Conservation (phyloP, 2,888 invertebrate species). For the Ophion slaviceki region DNA sequence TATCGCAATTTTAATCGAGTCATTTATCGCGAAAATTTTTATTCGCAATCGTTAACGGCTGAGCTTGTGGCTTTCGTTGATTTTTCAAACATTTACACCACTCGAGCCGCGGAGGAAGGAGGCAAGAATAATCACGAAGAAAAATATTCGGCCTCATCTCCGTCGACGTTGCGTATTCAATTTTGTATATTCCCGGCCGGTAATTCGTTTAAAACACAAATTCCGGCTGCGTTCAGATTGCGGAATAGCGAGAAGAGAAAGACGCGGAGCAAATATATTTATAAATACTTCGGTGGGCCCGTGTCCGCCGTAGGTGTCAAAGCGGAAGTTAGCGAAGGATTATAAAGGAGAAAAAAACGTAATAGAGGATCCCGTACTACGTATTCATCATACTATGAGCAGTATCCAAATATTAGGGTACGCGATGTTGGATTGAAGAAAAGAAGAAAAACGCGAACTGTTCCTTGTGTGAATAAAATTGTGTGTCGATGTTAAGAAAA, state of each 20-base stretch:
- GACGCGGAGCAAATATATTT: conserved; percentile 21
- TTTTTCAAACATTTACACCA: conserved; percentile 2
- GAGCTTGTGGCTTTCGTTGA: conserved; percentile 4
- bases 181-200: background rate
- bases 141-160: conserved; percentile 1
- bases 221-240: conserved; percentile 25
- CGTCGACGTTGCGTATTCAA: background rate
- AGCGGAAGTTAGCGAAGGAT: conserved; percentile 23
- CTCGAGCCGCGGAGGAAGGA: background rate
- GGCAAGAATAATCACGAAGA: conserved; percentile 15
- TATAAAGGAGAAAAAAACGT: conserved; percentile 31
- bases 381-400: conserved; percentile 61
- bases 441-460: conserved; percentile 66
- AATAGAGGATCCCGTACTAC: conserved; percentile 57
- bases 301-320: conserved; percentile 20
- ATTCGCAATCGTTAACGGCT: conserved; percentile 25
- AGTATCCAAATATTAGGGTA: conserved; percentile 65
- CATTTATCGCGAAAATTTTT: conserved; percentile 20
- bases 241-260: conserved; percentile 3
- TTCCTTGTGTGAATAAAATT: conserved; percentile 74
- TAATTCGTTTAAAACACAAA: background rate
- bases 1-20: background rate
- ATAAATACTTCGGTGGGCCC: conserved; percentile 48
- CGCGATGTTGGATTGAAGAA: conserved; percentile 52
- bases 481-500: conserved; percentile 70